These are phyloP conservation scores for Sarotherodon lohbergeri DNA, from an alignment of 2,113 vertebrate genomes.

Conservation along the genomic window DNA sequence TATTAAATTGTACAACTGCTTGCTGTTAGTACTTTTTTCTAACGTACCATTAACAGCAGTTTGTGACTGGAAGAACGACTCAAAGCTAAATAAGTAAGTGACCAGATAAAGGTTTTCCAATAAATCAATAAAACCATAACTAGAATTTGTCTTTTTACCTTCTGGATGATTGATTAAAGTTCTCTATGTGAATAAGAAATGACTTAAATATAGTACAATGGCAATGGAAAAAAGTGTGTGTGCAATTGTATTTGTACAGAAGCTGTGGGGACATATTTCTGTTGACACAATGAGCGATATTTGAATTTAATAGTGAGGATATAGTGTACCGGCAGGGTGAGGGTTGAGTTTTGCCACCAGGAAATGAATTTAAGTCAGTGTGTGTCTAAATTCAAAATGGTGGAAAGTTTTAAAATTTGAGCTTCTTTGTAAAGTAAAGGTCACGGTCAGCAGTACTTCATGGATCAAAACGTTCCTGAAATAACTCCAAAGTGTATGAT, in stretches of 20 bases:
- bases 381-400: background rate
- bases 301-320: background rate
- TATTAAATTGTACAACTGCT: background rate
- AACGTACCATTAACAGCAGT: background rate
- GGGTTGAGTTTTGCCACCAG: background rate
- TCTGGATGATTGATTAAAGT: background rate
- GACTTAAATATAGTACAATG: background rate
- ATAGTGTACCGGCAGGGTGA: background rate
- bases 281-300: background rate
- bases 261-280: background rate
- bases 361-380: background rate
- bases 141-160: background rate
- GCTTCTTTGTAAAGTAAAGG: background rate
- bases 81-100: background rate
- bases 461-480: background rate
- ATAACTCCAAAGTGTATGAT: background rate
- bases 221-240: background rate
- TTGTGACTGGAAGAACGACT: background rate
- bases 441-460: background rate
- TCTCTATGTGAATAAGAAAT: background rate
- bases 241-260: background rate
- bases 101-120: background rate
- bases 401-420: background rate
- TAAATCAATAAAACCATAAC: background rate
- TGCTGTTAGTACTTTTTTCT: background rate